These are phyloP conservation scores for Phaethornis superciliosus DNA, from an alignment of 2,113 vertebrate genomes.

Conservation along the genomic window DNA sequence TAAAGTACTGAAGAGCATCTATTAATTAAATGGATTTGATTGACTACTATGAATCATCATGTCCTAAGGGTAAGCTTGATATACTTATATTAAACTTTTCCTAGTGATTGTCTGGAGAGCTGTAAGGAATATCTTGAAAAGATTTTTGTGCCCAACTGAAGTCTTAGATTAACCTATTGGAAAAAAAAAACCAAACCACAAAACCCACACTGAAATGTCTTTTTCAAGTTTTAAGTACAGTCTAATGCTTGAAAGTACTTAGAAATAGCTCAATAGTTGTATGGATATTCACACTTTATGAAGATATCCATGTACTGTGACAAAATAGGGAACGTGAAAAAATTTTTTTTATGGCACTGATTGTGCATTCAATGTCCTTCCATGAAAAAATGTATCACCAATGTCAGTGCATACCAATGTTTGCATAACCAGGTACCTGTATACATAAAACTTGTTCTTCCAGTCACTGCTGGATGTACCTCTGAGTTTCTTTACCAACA, in stretches of 20 bases:
- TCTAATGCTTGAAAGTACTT: not conserved
- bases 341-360: not conserved
- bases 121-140: not conserved
- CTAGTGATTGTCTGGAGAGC: not conserved
- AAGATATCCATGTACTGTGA: not conserved
- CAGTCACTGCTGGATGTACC: not conserved
- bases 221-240: not conserved
- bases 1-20: not conserved
- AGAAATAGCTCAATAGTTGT: not conserved
- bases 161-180: not conserved
- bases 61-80: not conserved
- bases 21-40: slow-evolving; percentile 37
- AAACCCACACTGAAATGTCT: not conserved
- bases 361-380: not conserved
- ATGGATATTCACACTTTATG: not conserved
- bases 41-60: slow-evolving; percentile 7
- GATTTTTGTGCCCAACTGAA: not conserved
- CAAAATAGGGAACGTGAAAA: not conserved
- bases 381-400: not conserved
- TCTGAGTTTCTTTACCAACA: not conserved
- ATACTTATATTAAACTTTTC: not conserved
- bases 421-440: accelerated
- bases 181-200: too few relatives aligned
- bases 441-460: not conserved
- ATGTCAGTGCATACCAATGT: not conserved